Conservation (phyloP, 2,797 vertebrate genomes). For the Vespertilio murinus region DNA sequence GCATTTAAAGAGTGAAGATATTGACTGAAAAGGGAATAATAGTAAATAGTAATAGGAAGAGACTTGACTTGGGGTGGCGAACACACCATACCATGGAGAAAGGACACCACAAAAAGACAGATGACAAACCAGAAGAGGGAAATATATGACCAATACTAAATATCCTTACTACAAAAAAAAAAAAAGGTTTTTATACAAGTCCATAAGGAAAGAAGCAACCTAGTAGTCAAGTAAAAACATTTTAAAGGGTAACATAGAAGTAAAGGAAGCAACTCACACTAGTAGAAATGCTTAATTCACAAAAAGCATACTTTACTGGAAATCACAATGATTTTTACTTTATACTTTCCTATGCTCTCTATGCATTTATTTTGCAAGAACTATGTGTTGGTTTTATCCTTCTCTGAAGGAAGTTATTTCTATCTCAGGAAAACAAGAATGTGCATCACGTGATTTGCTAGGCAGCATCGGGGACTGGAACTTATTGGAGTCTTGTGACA, state of each 20-base stretch:
- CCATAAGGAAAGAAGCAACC: neutral
- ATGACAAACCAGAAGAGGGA: neutral
- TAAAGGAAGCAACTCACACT: neutral
- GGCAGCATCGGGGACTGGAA: neutral
- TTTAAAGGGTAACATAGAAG: neutral
- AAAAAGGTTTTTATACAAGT: neutral
- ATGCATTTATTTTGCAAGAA: conserved; percentile 3
- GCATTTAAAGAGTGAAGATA: neutral
- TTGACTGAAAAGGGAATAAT: neutral
- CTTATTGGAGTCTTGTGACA: neutral
- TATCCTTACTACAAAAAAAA: neutral
- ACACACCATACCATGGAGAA: neutral
- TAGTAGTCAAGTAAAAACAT: neutral
- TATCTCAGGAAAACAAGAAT: neutral
- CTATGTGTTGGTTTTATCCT: neutral
- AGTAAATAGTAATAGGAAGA: neutral
- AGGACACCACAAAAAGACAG: neutral
- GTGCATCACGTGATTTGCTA: neutral
- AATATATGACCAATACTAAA: neutral
- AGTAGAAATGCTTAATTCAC: neutral
- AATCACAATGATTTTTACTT: neutral
- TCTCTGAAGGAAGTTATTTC: neutral
- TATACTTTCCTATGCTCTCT: neutral
- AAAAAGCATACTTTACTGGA: neutral
- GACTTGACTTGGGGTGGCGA: no score